phyloP scores from a whole-genome alignment of 2,888 invertebrate species.

The Toxonevra muliebris region DNA sequence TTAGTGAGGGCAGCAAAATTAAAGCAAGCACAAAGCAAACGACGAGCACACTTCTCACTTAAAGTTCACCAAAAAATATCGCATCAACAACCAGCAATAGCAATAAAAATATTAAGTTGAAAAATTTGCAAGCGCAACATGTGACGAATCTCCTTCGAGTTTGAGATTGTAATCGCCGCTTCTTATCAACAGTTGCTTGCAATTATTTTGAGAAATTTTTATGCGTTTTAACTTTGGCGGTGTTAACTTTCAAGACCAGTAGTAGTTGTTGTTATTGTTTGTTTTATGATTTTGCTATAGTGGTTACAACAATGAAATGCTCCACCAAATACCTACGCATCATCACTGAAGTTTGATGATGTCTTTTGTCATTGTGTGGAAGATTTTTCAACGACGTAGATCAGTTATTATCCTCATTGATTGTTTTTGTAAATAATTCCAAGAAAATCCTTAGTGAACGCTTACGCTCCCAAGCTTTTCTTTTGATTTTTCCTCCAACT shows the following conservation, averaged over 20 bases:
- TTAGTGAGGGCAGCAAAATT: no score
- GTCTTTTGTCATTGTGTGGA: background rate
- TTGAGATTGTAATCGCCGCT: constrained; percentile 36
- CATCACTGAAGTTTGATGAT: background rate
- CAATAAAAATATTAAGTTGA: constrained; percentile 10
- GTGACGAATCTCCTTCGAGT: constrained; percentile 24
- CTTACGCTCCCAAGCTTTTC: no score
- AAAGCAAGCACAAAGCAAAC: no score
- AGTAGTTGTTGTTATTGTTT: constrained; percentile 35
- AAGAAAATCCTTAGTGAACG: background rate
- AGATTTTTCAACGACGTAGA: background rate
- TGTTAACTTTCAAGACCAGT: constrained; percentile 55
- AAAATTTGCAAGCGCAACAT: constrained; percentile 10
- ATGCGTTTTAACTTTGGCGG: constrained; percentile 24
- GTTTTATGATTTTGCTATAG: constrained; percentile 26
- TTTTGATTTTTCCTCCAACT: no score
- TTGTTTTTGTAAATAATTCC: background rate
- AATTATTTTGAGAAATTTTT: constrained; percentile 27
- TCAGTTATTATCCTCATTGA: no score
- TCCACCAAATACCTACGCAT: constrained; percentile 9
- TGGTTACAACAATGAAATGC: constrained; percentile 47
- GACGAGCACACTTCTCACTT: background rate
- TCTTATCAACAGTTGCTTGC: constrained; percentile 32
- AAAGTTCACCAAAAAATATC: constrained; percentile 7
- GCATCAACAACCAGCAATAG: background rate